phyloP scores from a whole-genome alignment of 2,113 vertebrate genomes.

The Semicossyphus pulcher region DNA sequence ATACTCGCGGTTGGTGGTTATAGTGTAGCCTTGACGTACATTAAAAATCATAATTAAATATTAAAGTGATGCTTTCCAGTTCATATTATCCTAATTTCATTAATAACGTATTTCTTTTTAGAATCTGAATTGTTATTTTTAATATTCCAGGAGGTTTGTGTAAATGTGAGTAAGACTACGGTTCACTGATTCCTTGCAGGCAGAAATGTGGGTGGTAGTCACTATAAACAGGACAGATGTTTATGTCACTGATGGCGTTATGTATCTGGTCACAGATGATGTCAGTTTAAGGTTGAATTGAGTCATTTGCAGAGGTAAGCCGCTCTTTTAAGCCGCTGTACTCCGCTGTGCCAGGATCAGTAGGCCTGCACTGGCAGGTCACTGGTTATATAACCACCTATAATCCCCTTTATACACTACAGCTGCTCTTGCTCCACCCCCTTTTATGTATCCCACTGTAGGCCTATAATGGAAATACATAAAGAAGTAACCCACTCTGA shows the following conservation, averaged over 20 bases:
- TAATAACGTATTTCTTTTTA: no score
- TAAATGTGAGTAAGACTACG: no score
- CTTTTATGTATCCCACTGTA: conserved; percentile 21
- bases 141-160: no score
- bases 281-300: conserved; percentile 45
- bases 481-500: conserved; percentile 12
- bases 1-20: not conserved
- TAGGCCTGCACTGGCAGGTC: conserved; percentile 69
- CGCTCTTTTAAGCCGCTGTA: conserved; percentile 63
- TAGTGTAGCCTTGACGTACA: no score
- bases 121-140: no score
- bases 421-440: conserved; percentile 49
- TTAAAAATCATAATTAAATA: not conserved
- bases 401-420: conserved; percentile 63
- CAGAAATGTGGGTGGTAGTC: not conserved
- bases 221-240: not conserved
- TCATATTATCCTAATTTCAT: not conserved
- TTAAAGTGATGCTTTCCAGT: not conserved
- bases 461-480: not conserved
- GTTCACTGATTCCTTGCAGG: not conserved
- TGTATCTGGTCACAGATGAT: conserved; percentile 20
- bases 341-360: conserved; percentile 65
- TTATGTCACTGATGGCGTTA: not conserved
- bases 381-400: conserved; percentile 73
- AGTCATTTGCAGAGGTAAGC: conserved; percentile 69